Evolutionary conservation across 2,888 invertebrate genomes (phyloP).

Genomic region (Hypolimnas misippus): DNA sequence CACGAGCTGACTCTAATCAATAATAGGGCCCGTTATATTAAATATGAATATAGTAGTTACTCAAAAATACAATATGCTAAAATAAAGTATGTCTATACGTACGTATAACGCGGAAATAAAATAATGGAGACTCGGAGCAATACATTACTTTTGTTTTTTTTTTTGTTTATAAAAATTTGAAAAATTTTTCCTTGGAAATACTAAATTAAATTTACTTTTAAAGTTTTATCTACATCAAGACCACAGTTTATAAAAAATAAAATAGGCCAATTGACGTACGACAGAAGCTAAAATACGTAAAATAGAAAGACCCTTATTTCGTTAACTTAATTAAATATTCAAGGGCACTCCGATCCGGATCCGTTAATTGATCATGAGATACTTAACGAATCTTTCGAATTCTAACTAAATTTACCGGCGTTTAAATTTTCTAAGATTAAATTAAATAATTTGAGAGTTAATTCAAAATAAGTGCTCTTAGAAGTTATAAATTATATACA

Average conservation of each 20-base stretch:
- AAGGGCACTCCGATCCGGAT: slow-evolving; percentile 20
- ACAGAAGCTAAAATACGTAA: background rate
- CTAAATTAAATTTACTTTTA: background rate
- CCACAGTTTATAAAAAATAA: background rate
- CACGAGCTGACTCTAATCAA: no score
- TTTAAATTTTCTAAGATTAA: slow-evolving; percentile 16
- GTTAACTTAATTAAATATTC: slow-evolving; percentile 25
- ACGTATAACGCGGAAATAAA: no score
- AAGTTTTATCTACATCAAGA: background rate
- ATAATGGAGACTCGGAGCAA: no score
- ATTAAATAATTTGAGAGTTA: slow-evolving; percentile 25
- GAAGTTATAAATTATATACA: background rate
- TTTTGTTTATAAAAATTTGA: no score
- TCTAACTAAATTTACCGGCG: slow-evolving; percentile 3
- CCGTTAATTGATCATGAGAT: slow-evolving; percentile 24
- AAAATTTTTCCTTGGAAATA: background rate
- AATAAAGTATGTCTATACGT: no score
- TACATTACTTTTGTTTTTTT: no score
- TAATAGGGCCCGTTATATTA: no score
- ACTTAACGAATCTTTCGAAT: slow-evolving; percentile 13
- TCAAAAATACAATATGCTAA: no score
- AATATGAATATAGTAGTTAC: no score
- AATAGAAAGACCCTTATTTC: slow-evolving; percentile 10
- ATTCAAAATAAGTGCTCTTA: background rate
- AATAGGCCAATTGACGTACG: background rate